Percentiles rank a stretch among this genome's conserved stretches.
These are phyloP conservation scores for Brachyopa scutellaris DNA, from an alignment of 2,888 invertebrate species.

Conservation along the genomic window DNA sequence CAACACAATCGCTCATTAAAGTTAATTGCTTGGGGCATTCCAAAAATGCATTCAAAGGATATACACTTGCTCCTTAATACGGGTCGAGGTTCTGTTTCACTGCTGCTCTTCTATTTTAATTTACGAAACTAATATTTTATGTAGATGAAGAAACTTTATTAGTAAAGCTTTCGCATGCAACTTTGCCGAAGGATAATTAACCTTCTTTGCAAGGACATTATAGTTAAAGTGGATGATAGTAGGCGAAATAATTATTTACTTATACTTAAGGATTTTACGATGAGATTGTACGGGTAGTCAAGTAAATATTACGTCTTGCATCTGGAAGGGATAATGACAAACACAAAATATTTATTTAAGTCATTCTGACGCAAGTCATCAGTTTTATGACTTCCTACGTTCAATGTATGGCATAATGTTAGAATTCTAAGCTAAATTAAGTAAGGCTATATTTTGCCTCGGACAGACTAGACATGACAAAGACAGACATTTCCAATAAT, in stretches of 20 bases:
- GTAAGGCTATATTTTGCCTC: no score
- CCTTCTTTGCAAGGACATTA: slow-evolving; percentile 2
- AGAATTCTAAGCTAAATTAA: no score
- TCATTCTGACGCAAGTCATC: no score
- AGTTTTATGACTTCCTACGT: no score
- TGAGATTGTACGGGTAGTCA: no score
- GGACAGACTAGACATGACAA: no score
- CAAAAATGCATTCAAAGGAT: slow-evolving; percentile 19
- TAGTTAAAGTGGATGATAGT: background rate
- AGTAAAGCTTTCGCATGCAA: background rate
- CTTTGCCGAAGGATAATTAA: slow-evolving; percentile 23
- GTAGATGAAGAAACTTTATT: slow-evolving; percentile 10
- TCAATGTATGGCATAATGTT: no score
- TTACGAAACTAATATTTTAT: slow-evolving; percentile 22
- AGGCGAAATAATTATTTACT: background rate
- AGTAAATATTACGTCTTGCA: no score
- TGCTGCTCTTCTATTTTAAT: background rate
- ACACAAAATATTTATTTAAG: no score
- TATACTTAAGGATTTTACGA: no score
- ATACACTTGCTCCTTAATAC: background rate
- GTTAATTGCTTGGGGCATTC: slow-evolving; percentile 10
- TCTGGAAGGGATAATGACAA: no score
- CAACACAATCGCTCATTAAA: slow-evolving; percentile 19
- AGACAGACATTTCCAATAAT: no score
- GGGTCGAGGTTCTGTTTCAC: slow-evolving; percentile 26